Evolutionary conservation across 2,888 invertebrate genomes (phyloP).

Genomic region (Pterostichus madidus): DNA sequence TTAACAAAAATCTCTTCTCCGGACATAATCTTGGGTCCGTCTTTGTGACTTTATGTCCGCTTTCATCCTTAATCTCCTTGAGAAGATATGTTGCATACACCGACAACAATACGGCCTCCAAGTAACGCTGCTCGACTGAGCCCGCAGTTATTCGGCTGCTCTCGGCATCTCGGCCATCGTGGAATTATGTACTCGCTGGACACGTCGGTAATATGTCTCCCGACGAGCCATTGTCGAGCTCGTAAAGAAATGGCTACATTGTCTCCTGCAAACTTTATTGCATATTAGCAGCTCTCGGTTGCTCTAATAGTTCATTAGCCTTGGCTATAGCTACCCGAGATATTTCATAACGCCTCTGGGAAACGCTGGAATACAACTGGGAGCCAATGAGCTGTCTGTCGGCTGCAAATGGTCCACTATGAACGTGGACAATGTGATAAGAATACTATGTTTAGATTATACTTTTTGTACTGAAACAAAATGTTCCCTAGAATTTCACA

Average conservation of each 20-base stretch:
- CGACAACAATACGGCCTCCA: constrained; percentile 31
- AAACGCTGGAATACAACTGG: constrained; percentile 15
- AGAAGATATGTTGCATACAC: constrained; percentile 35
- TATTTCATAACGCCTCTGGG: constrained; percentile 55
- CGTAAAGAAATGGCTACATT: constrained; percentile 66
- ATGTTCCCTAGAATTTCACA: background rate
- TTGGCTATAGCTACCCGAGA: constrained; percentile 18
- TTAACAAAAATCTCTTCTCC: constrained; percentile 58
- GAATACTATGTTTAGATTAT: constrained; percentile 20
- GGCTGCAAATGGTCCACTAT: background rate
- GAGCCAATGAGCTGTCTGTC: constrained; percentile 4
- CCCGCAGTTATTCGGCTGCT: constrained; percentile 15
- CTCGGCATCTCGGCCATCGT: constrained; percentile 16
- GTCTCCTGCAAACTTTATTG: constrained; percentile 64
- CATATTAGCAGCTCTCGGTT: constrained; percentile 59
- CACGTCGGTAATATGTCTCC: constrained; percentile 64
- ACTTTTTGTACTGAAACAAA: background rate
- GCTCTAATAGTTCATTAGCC: constrained; percentile 56
- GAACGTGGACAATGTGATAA: background rate
- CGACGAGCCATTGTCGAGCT: constrained; percentile 57
- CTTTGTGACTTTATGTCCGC: constrained; percentile 45
- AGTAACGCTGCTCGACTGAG: background rate
- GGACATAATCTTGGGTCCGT: constrained; percentile 39
- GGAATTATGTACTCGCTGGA: constrained; percentile 60
- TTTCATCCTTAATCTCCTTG: constrained; percentile 43